phyloP scores from a whole-genome alignment of 2,113 vertebrate genomes.

The Phylloscopus whistleri region DNA sequence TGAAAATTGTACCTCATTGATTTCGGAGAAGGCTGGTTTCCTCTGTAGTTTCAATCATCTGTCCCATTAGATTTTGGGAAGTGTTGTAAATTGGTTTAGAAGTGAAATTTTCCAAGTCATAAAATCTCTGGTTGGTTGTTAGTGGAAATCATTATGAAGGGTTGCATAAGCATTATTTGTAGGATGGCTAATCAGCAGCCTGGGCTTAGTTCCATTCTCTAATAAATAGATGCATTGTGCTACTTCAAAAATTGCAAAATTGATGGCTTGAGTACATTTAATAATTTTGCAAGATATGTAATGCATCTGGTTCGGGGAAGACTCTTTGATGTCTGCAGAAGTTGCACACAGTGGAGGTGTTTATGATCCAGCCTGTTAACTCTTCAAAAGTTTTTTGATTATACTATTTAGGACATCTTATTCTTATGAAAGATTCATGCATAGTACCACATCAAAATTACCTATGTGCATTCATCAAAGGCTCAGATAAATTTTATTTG shows the following conservation, averaged over 20 bases:
- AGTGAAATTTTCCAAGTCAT: constrained; percentile 26
- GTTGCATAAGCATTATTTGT: constrained; percentile 45
- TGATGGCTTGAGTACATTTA: constrained; percentile 34
- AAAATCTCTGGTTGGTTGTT: not conserved
- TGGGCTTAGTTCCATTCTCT: constrained; percentile 39
- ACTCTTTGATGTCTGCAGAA: not conserved
- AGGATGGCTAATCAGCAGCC: constrained; percentile 16
- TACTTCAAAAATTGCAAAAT: constrained; percentile 25
- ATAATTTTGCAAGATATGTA: not conserved
- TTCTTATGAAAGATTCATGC: not conserved
- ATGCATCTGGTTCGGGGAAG: not conserved
- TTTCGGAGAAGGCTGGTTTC: not conserved
- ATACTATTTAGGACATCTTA: not conserved
- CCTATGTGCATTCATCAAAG: not conserved
- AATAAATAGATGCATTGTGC: constrained; percentile 39
- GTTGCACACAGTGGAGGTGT: not conserved
- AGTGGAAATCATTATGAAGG: constrained; percentile 14
- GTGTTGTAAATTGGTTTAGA: constrained; percentile 27
- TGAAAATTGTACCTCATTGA: not conserved
- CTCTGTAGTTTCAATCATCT: not conserved
- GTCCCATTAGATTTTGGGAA: not conserved
- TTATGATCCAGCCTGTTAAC: not conserved
- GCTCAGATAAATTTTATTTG: not conserved
- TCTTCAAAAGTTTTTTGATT: not conserved
- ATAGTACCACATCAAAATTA: not conserved